Percentiles rank a stretch among this genome's conserved stretches.
Conservation (phyloP, 2,113 vertebrate genomes). For the Anolis sagrei region DNA sequence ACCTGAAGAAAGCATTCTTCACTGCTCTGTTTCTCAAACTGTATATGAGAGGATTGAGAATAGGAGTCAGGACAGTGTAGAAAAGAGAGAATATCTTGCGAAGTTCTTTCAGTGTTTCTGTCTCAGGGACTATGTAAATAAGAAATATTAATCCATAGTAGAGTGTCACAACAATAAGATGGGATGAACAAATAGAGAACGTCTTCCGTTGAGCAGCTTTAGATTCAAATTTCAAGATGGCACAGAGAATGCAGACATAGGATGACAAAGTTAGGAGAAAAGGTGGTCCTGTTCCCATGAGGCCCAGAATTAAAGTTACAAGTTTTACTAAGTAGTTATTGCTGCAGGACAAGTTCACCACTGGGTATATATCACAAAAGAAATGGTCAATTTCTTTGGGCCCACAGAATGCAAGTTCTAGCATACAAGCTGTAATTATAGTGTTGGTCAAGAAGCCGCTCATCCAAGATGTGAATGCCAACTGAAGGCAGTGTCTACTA, state of each 20-base stretch:
- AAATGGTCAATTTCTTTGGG: conserved; percentile 52
- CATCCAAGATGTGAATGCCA: conserved; percentile 18
- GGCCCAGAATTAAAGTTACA: neutral
- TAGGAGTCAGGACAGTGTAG: conserved; percentile 61
- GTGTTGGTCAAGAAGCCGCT: conserved; percentile 7
- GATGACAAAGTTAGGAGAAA: conserved; percentile 37
- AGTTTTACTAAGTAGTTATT: conserved; percentile 13
- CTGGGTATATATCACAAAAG: conserved; percentile 25
- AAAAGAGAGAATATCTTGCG: conserved; percentile 57
- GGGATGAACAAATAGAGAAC: conserved; percentile 52
- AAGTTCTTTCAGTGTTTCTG: neutral
- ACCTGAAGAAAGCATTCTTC: conserved; percentile 33
- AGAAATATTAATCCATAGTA: conserved; percentile 42
- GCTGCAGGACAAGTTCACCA: conserved; percentile 44
- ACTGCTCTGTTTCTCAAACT: conserved; percentile 56
- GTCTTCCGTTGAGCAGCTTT: conserved; percentile 16
- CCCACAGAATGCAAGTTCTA: conserved; percentile 48
- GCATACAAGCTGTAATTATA: neutral
- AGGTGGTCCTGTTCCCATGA: conserved; percentile 31
- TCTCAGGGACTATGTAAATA: conserved; percentile 43
- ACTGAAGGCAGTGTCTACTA: neutral
- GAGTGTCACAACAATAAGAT: conserved; percentile 49
- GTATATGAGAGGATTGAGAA: conserved; percentile 62
- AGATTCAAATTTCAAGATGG: conserved; percentile 44
- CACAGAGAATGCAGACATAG: conserved; percentile 29